Percentiles rank a stretch among this genome's conserved stretches.
phyloP scores from a whole-genome alignment of 2,888 invertebrate species.

The Globia sparganii region DNA sequence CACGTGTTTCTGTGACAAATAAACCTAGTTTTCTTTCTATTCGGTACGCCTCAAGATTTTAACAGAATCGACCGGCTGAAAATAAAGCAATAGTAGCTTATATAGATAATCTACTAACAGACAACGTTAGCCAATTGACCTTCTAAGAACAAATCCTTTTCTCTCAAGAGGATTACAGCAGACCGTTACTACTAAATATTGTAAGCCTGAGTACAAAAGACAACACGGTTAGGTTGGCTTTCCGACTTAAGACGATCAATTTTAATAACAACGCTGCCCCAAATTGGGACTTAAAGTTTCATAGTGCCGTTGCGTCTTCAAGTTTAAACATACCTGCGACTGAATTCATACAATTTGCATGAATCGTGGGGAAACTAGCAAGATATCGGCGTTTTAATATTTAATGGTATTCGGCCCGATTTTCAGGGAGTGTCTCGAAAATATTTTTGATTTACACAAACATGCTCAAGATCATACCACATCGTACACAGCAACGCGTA shows the following conservation, averaged over 20 bases:
- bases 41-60: not conserved
- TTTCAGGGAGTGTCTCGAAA: not conserved
- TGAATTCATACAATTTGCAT: conserved; percentile 43
- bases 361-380: conserved; percentile 2
- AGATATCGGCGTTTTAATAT: conserved; percentile 3
- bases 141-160: conserved; percentile 36
- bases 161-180: conserved; percentile 46
- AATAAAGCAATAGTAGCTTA: not conserved
- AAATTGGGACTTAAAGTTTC: conserved; percentile 50
- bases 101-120: not conserved
- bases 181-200: conserved; percentile 54
- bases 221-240: conserved; percentile 44
- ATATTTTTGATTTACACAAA: conserved; percentile 9
- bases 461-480: conserved; percentile 18
- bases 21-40: no score
- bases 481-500: not conserved
- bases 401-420: not conserved
- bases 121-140: conserved; percentile 13
- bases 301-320: conserved; percentile 16
- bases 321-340: conserved; percentile 33
- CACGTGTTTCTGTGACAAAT: no score
- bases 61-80: not conserved
- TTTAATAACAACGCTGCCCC: conserved; percentile 47
- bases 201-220: conserved; percentile 51
- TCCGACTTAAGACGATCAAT: conserved; percentile 56